phyloP scores from a whole-genome alignment of 2,797 vertebrate species.

The Arnoldichthys spilopterus region DNA sequence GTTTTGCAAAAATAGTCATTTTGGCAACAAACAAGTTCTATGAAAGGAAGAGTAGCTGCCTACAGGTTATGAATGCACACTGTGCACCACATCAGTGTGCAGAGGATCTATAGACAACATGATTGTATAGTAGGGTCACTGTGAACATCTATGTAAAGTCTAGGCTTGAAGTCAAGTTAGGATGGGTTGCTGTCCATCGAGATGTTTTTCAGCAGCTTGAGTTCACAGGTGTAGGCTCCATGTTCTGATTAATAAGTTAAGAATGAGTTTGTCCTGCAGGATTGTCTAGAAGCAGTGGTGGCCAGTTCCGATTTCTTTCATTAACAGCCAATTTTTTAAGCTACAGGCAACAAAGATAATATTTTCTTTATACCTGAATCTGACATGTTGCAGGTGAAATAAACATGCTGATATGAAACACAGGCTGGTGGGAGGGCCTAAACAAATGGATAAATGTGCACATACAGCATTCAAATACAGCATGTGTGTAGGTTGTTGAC shows the following conservation, averaged over 20 bases:
- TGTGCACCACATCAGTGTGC: constrained; percentile 44
- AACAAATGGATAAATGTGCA: neutral
- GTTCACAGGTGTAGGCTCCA: neutral
- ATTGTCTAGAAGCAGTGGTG: constrained; percentile 9
- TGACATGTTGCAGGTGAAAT: neutral
- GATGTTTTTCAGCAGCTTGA: constrained; percentile 19
- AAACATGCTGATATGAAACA: neutral
- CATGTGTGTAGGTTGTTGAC: neutral
- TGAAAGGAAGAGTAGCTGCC: constrained; percentile 62
- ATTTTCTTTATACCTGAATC: neutral
- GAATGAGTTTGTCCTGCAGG: neutral
- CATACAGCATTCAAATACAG: neutral
- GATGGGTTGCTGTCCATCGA: constrained; percentile 5
- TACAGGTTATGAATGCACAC: constrained; percentile 47
- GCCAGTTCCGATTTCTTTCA: neutral
- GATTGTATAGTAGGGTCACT: constrained; percentile 43
- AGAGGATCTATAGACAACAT: constrained; percentile 31
- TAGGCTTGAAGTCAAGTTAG: neutral
- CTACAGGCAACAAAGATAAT: neutral
- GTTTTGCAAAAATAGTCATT: constrained; percentile 75
- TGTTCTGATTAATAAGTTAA: constrained; percentile 6
- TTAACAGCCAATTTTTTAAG: neutral
- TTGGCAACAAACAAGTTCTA: constrained; percentile 67
- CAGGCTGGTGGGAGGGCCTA: neutral
- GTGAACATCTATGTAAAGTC: constrained; percentile 22